Evolutionary conservation across 2,113 vertebrate genomes (phyloP).

Genomic region (Urocitellus parryii): DNA sequence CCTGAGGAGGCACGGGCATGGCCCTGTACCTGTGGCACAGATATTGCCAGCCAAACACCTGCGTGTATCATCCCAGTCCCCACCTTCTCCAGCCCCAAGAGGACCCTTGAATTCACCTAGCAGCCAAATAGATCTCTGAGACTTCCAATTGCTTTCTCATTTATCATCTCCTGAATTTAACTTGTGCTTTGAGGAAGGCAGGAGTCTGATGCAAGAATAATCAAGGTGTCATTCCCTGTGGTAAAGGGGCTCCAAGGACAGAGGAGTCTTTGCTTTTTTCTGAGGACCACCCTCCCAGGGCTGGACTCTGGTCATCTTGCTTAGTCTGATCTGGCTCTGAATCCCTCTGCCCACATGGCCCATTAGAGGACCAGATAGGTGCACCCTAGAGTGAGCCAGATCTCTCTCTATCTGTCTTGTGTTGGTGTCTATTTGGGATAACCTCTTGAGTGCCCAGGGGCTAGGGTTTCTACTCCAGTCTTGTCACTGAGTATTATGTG

Average conservation of each 20-base stretch:
- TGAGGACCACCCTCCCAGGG: neutral
- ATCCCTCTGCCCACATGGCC: fast-evolving
- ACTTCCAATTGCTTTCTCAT: neutral
- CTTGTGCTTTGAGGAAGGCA: neutral
- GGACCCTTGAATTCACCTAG: neutral
- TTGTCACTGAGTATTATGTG: fast-evolving
- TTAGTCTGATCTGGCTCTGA: neutral
- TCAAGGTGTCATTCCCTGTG: fast-evolving
- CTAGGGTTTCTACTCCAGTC: neutral
- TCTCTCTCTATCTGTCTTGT: neutral
- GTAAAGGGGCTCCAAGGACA: neutral
- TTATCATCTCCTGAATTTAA: neutral
- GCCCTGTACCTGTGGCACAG: too few relatives aligned
- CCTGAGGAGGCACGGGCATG: too few relatives aligned
- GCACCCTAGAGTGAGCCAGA: neutral
- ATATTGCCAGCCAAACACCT: too few relatives aligned
- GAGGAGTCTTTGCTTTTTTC: neutral
- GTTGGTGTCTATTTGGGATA: fast-evolving
- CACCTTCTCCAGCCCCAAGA: too few relatives aligned
- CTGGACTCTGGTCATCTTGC: neutral
- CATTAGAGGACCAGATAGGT: neutral
- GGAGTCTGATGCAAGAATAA: neutral
- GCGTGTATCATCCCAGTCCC: too few relatives aligned
- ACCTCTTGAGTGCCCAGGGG: neutral
- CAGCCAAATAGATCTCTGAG: neutral